These are phyloP conservation scores for Hirtodrosophila histrioides DNA, from an alignment of 2,888 invertebrate species.

Conservation along the genomic window DNA sequence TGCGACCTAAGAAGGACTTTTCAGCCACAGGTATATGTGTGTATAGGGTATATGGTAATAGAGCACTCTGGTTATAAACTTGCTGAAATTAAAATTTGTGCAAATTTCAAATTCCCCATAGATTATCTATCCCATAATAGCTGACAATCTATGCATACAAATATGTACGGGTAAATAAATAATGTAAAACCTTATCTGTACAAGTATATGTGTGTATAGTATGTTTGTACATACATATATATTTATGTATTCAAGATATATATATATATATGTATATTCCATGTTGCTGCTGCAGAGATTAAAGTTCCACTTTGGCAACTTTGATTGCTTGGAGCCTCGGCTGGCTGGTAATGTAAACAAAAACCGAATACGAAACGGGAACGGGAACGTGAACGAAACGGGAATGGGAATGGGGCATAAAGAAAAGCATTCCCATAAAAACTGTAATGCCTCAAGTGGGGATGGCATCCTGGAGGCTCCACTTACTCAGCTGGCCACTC, in stretches of 20 bases:
- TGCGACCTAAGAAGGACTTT: no score
- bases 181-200: conserved; percentile 25
- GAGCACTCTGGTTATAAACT: no score
- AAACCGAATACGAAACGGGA: no score
- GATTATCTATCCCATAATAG: conserved; percentile 11
- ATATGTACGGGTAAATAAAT: conserved; percentile 8
- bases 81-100: conserved; percentile 6
- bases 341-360: neutral
- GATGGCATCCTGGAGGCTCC: conserved; percentile 9
- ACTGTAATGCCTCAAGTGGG: conserved; percentile 31
- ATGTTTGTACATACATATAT: no score
- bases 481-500: conserved; percentile 20
- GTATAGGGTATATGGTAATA: no score
- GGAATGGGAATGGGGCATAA: neutral
- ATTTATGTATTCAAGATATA: conserved; percentile 7
- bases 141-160: neutral
- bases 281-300: conserved; percentile 23
- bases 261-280: neutral
- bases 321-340: neutral
- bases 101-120: conserved; percentile 23
- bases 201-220: no score
- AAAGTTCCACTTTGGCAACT: conserved; percentile 22
- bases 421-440: conserved; percentile 16
- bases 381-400: no score
- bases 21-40: no score